Base-by-base conservation (phyloP, 2,797 vertebrate genomes). In the Pipistrellus pygmaeus region DNA sequence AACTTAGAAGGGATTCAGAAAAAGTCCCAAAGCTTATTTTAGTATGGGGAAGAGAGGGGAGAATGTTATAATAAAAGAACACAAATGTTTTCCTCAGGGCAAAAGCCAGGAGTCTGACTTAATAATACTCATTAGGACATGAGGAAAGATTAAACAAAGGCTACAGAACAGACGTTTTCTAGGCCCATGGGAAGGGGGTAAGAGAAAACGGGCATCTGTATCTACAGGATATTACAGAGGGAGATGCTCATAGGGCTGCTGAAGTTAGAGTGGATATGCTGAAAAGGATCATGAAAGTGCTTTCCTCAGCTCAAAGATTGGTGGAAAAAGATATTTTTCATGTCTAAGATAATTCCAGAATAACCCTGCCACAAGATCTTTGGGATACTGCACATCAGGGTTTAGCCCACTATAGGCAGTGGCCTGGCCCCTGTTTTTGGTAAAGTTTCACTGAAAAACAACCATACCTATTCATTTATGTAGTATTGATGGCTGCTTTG, bases 11-110 rank as follows among this genome's bases (percentile, higher is more conserved):
- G 10, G 68, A 60, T 64, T 72, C 18, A 69, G 68, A 73, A 72
- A 35, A 35, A 81, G 21, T 46, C 55, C 57, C 32, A 41, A 27
- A 48, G 55, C n/a, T 83, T 85, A 83, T 75, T 91, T 96, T 76
- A 53, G 51, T 48, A 73, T 35, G 18, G 10, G 57, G 25, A 5
- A 11, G 11, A 46, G 3, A 10, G 55, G 1, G 55, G 1, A 30
- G 9, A 92, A 77, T 62, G 23, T 44, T 55, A 51, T 69, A 69
- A 60, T 75, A 71, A 77, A 90, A 92, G 71, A 85, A 85, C 64
- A 76, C n/a, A 32, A 13, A 9, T 71, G 12, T 88, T 91, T 91
- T 87, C 76, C 53, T 83, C 4, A 18, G 15, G 48, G 82, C 21
- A 78, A 88, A 85, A 95, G 38, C 71, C 84, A 89, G 17, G 86